Evolutionary conservation across 1,140 invertebrate species (phyloP), one percentile per base, ranked within the genome.

Genomic region (Ceratina japonica): DNA sequence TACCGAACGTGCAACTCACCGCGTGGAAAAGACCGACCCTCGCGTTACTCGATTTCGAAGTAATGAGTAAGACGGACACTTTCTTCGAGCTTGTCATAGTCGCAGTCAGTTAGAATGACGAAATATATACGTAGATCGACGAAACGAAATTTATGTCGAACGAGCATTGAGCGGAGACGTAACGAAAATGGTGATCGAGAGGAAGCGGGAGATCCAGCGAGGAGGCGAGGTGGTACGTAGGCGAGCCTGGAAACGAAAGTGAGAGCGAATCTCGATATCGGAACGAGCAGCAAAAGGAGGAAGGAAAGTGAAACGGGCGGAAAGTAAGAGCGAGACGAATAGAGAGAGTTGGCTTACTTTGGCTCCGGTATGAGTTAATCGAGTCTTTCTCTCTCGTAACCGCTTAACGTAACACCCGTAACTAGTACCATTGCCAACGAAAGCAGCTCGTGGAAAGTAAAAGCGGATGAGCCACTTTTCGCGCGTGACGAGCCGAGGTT

Each of bases 351-450:
- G 70, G 82, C 74, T 81, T 84, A 81, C 70, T 61, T 84, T 49
- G 22, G 18, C 71, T 69, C 58, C 52, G 73, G 62, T 44, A 54
- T 77, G 73, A 74, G 73, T 71, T 65, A 49, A 71, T 49, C 59
- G 49, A 51, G 37, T 71, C 63, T 83, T 61, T 78, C 56, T 49
- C 52, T 70, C 86, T 81, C 86, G 85, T 86, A 87, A 87, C 75
- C 85, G 80, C 66, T 75, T 85, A 86, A 90, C 91, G 90, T 92
- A 92, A 92, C 87, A 82, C 83, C 86, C 89, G 91, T 92, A 91
- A 92, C 90, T 90, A 90, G 89, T 91, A 90, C 87, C 90, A 91
- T 91, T 92, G 91, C 91, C 89, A 92, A 91, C 84, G 91, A 91
- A 91, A 91, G 90, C 76, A 44, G 65, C n/a, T 64, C 76, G 83